These are phyloP conservation scores for Actenoides hombroni DNA, from an alignment of 2,113 vertebrate species.

Conservation along the genomic window DNA sequence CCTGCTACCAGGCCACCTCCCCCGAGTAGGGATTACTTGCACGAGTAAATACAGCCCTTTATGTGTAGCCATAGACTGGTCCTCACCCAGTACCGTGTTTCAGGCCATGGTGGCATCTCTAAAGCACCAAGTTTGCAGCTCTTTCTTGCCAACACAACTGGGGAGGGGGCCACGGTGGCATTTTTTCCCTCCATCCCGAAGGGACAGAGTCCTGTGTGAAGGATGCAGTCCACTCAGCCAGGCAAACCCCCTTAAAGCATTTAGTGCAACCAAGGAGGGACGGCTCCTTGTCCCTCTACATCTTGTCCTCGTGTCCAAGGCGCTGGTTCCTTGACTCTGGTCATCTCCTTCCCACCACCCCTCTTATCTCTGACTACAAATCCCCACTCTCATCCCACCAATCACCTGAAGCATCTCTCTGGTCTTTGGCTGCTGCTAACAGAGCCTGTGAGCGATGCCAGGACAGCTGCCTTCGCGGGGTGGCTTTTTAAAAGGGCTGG, in stretches of 20 bases:
- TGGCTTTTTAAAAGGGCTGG: not conserved
- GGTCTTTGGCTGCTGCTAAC: not conserved
- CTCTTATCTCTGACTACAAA: not conserved
- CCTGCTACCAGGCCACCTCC: not conserved
- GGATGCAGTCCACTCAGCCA: not conserved
- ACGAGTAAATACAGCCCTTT: not conserved
- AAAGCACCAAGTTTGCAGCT: not conserved
- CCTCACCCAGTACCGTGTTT: not conserved
- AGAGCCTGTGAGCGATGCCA: not conserved
- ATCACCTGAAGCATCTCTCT: not conserved
- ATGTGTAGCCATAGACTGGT: rapidly evolving
- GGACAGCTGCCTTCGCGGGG: no score
- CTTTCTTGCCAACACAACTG: not conserved
- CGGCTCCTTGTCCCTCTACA: not conserved
- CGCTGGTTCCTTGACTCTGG: not conserved
- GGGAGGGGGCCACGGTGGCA: rapidly evolving
- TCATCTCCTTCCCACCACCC: not conserved
- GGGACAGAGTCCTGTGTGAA: rapidly evolving
- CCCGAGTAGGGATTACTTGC: not conserved
- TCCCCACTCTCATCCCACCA: not conserved
- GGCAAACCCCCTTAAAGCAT: not conserved
- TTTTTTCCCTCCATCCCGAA: not conserved
- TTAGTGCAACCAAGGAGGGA: not conserved
- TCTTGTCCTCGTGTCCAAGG: not conserved
- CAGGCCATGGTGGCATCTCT: not conserved